Base-by-base conservation (phyloP, 2,888 invertebrate species). In the Oscheius sp. region DNA sequence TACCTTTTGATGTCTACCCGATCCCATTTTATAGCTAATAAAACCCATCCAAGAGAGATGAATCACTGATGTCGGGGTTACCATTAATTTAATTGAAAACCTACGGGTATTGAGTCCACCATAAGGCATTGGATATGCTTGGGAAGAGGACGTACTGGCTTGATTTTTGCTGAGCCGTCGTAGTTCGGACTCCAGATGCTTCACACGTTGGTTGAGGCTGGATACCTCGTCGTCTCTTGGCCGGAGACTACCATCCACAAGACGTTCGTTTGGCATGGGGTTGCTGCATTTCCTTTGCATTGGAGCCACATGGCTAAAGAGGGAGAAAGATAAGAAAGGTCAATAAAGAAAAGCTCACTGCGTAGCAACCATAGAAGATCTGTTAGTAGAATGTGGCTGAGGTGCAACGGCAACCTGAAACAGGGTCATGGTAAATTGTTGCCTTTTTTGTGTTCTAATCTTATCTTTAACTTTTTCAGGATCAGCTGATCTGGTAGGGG, bases 381-480 rank as follows among this genome's bases (percentile, higher is more conserved):
- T 43, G 29, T 59, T 43, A 18, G 46, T 23, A 6, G 43, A 45
- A 25, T 79, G 79, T 53, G 75, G 70, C 63, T 76, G 53, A 7
- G 80, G 80, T 55, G 80, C 80, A 27, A 80, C 80, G 21, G 80
- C 80, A 27, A 78, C 53, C 80, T 80, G 76, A 21, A 79, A 75
- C 16, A 18, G 16, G n/a, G 49, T n/a, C 16, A 49, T 49, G 13
- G 49, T 49, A n/a, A 13, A 49, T 5, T 7, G 6, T n/a, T 7
- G 16, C 13, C 18, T n/a, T 7, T 49, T 49, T 49, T 49, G 5
- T 16, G 49, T 16, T 49, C 49, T 16, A 49, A 49, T 49, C 49
- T 49, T 16, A 49, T 49, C 49, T 35, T 6, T 9, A 35, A 35
- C 5, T 35, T 35, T 35, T 35, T 35, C 35, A 9, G 35, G 35